Conservation (phyloP, 2,888 invertebrate species). For the Eupithecia exiguata region DNA sequence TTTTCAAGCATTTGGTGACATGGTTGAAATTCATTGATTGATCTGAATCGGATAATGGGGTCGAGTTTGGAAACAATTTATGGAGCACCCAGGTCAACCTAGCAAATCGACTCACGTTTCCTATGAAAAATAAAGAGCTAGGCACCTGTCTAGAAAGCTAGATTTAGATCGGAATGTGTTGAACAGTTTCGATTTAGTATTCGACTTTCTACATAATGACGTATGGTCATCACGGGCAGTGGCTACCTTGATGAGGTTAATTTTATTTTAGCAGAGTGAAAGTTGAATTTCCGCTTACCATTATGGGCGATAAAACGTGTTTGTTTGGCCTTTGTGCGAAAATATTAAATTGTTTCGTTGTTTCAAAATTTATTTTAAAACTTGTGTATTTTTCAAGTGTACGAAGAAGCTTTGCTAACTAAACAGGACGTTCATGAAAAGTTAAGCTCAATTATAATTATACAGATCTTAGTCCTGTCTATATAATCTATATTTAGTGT, state of each 20-base stretch:
- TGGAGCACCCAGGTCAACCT: background rate
- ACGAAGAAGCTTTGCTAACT: background rate
- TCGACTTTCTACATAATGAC: conserved; percentile 14
- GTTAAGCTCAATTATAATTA: background rate
- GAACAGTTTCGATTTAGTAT: background rate
- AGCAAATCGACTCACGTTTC: background rate
- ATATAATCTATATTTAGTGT: too few species aligned
- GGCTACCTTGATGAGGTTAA: conserved; percentile 22
- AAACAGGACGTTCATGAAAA: background rate
- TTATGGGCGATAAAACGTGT: background rate
- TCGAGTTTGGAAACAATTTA: background rate
- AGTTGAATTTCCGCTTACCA: conserved; percentile 42
- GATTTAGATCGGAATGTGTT: background rate
- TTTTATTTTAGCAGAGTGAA: conserved; percentile 49
- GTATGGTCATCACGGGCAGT: conserved; percentile 8
- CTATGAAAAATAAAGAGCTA: background rate
- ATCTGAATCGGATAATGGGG: background rate
- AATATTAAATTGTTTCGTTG: background rate
- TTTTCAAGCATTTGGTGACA: background rate
- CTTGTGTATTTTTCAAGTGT: background rate
- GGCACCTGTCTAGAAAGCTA: background rate
- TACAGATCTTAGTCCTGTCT: too few species aligned
- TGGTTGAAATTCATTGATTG: background rate
- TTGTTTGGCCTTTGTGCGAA: background rate
- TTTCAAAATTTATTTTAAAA: background rate